A percentile compares a stretch with the other conserved stretches of the same genome.
Evolutionary conservation across 2,888 invertebrate genomes (phyloP).

Genomic region (Synergus itoensis): DNA sequence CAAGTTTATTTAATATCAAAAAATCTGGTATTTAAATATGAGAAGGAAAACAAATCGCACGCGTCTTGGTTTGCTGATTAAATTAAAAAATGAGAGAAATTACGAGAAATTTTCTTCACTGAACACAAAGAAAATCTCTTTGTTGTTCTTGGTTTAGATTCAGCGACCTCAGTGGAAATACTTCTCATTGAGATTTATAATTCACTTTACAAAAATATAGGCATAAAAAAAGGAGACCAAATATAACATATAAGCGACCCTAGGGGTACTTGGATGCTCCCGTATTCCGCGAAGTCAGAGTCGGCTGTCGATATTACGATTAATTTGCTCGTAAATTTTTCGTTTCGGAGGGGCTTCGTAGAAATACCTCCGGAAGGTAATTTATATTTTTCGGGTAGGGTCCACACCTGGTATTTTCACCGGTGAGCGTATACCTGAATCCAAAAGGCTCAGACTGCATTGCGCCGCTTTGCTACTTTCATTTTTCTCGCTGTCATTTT

Average conservation of each 20-base stretch:
- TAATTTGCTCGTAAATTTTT: constrained; percentile 76
- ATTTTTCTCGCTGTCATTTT: constrained; percentile 44
- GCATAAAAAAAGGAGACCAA: constrained; percentile 30
- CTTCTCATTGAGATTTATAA: constrained; percentile 20
- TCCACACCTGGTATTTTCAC: constrained; percentile 69
- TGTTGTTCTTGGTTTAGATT: constrained; percentile 6
- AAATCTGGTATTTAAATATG: not conserved
- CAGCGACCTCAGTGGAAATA: constrained; percentile 9
- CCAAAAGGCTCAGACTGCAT: constrained; percentile 70
- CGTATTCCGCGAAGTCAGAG: constrained; percentile 41
- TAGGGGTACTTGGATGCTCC: constrained; percentile 32
- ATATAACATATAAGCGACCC: constrained; percentile 28
- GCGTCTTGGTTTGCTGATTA: no score
- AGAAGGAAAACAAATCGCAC: not conserved
- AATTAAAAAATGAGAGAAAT: not conserved
- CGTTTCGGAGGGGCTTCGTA: constrained; percentile 65
- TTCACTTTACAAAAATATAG: constrained; percentile 38
- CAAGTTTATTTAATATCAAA: not conserved
- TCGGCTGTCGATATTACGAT: constrained; percentile 73
- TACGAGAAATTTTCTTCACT: not conserved
- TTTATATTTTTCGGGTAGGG: constrained; percentile 72
- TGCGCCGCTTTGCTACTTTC: constrained; percentile 64
- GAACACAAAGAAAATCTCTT: not conserved
- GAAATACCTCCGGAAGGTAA: constrained; percentile 68
- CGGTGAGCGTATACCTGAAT: constrained; percentile 61